Evolutionary conservation across 1,140 invertebrate genomes (phyloP).

Genomic region (Ips nitidus): DNA sequence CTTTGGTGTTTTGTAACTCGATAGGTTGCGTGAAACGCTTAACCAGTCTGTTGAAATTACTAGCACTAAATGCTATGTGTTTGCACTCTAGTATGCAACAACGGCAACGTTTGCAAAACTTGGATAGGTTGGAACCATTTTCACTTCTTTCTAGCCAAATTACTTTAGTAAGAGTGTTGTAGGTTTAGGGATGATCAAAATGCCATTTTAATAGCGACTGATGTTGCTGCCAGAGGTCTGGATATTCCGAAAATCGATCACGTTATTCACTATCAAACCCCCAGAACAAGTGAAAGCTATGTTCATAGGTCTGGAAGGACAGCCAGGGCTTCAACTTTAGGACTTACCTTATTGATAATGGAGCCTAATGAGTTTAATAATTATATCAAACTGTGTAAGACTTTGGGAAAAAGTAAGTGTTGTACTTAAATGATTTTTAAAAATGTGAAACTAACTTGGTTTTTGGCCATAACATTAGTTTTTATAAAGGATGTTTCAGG

Average conservation of each 20-base stretch:
- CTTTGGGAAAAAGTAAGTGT: constrained; percentile 74
- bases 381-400: constrained; percentile 81
- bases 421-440: constrained; percentile 7
- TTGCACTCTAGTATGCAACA: constrained; percentile 96
- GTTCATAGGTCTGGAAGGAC: constrained; percentile 96
- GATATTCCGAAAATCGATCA: constrained; percentile 94
- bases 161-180: neutral
- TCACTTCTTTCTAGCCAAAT: constrained; percentile 1
- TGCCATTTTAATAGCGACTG: constrained; percentile 90
- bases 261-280: constrained; percentile 97
- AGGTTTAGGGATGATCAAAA: constrained; percentile 77
- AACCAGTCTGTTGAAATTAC: constrained; percentile 75
- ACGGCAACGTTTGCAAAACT: constrained; percentile 88
- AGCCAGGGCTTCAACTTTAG: constrained; percentile 84
- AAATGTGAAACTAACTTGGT: neutral
- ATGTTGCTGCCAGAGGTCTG: constrained; percentile 94
- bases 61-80: constrained; percentile 78
- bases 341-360: constrained; percentile 89
- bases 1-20: constrained; percentile 96
- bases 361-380: constrained; percentile 81
- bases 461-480: too few species aligned
- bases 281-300: constrained; percentile 92
- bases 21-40: constrained; percentile 90
- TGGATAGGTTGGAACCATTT: constrained; percentile 69
- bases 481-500: too few species aligned